Evolutionary conservation across 1,140 invertebrate species (phyloP).

Genomic region (Euschistus heros): DNA sequence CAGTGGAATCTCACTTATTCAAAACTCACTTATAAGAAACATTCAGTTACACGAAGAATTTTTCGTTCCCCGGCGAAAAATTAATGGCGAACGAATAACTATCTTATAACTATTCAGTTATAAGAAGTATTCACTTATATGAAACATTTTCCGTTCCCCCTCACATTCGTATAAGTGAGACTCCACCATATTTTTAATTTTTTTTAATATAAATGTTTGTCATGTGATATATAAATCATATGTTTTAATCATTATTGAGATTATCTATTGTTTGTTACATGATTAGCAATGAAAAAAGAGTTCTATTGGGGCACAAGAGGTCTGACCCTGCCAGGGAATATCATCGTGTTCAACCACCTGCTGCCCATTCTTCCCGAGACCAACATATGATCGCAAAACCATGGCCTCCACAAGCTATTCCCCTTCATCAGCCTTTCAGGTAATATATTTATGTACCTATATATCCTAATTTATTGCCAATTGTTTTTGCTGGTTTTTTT

Average conservation of each 20-base stretch:
- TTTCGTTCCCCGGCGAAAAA: too few relatives aligned
- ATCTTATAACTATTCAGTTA: too few relatives aligned
- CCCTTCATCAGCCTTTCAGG: constrained; percentile 47
- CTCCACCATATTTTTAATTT: neutral
- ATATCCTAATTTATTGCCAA: too few relatives aligned
- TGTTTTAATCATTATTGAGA: too few relatives aligned
- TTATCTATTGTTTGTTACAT: constrained; percentile 23
- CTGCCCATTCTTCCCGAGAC: constrained; percentile 45
- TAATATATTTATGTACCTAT: constrained; percentile 31
- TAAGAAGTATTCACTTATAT: too few relatives aligned
- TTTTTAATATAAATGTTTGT: neutral
- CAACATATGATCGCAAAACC: constrained; percentile 37
- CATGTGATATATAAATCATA: neutral
- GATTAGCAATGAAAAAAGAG: constrained; percentile 42
- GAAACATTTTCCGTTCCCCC: too few relatives aligned
- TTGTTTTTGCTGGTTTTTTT: too few relatives aligned
- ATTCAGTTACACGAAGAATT: too few relatives aligned
- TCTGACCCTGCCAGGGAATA: constrained; percentile 24
- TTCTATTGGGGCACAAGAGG: constrained; percentile 37
- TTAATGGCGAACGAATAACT: too few relatives aligned
- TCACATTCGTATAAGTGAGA: too few relatives aligned
- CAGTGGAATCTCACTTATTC: too few relatives aligned
- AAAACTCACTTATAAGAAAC: too few relatives aligned
- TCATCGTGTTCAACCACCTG: constrained; percentile 45
- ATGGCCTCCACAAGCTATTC: constrained; percentile 45